Evolutionary conservation across 1,140 invertebrate species (phyloP).

Genomic region (Asobara japonica): DNA sequence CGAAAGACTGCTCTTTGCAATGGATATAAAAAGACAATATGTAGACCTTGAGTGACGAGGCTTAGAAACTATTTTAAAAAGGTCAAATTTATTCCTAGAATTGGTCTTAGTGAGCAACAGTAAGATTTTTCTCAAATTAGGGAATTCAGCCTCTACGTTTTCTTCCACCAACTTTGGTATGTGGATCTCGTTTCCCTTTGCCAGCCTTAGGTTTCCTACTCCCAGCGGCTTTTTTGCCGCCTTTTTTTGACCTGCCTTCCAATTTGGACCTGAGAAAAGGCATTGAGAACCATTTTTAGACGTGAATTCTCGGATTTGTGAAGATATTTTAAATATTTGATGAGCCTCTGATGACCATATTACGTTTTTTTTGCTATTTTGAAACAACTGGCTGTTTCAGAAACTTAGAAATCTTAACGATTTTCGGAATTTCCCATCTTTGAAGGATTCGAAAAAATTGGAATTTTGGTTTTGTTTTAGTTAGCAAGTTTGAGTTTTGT

Average conservation of each 20-base stretch:
- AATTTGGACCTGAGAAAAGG: not conserved
- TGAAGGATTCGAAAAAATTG: too few species aligned
- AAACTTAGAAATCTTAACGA: too few species aligned
- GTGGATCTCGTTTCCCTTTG: slow-evolving; percentile 71
- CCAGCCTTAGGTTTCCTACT: slow-evolving; percentile 72
- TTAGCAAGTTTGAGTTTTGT: too few species aligned
- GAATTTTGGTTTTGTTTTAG: too few species aligned
- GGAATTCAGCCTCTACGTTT: slow-evolving; percentile 68
- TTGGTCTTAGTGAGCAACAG: slow-evolving; percentile 5
- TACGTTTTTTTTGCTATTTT: too few species aligned
- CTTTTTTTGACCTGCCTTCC: slow-evolving; percentile 28
- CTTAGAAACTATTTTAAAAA: too few species aligned
- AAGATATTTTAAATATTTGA: not conserved
- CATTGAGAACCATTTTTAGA: not conserved
- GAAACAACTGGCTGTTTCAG: too few species aligned
- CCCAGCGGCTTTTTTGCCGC: slow-evolving; percentile 61
- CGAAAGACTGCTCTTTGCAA: too few species aligned
- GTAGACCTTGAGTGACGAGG: too few species aligned
- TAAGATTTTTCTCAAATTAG: not conserved
- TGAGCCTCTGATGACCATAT: too few species aligned
- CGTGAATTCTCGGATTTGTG: not conserved
- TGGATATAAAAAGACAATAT: too few species aligned
- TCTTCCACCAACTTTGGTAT: slow-evolving; percentile 70
- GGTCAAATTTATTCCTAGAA: not conserved
- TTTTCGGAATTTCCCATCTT: too few species aligned